Evolutionary conservation across 2,888 invertebrate genomes (phyloP), one percentile per base, ranked within the genome.

Genomic region (Ophraella communa): DNA sequence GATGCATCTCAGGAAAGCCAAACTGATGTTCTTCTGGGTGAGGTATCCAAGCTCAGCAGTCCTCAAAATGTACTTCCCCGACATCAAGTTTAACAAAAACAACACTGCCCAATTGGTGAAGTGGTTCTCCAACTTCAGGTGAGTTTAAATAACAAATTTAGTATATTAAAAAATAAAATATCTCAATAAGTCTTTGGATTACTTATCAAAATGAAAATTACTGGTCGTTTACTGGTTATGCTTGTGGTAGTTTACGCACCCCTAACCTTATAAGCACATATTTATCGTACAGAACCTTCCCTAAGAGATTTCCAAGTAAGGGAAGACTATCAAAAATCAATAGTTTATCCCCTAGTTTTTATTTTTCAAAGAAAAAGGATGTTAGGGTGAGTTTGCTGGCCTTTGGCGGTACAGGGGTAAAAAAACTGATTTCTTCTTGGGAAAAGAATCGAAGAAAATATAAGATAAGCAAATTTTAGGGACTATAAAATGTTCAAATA

Each of bases 71-170:
- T 99, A 96, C 89, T 99, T 99, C 89, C 98, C 98, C 44, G 99
- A 99, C 87, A 98, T 99, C 86, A 96, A 96, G 84, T 99, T 99
- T 89, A 99, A 99, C 89, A 99, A 99, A 87, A 98, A 98, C 88
- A 99, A 99, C 87, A 99, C 99, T 74, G 99, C 99, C 80, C 99
- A 99, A 87, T 92, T 99, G 83, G 99, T 99, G 87, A 99, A 99
- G 86, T 99, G 99, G 99, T 99, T 99, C 91, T 98, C 98, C 81
- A 99, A 99, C 84, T 99, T 99, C 88, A 91, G 99, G 99, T 99
- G 83, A 91, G 93, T 88, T 35, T 23, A 11, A 14, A 1, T 1
- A 1, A 33, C 18, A 30, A 30, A 11, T 53, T 4, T 11, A 33
- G 1, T 1, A 1, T 18, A 4, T 42, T 42, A 17, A 42, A 18